A percentile compares a stretch with the other conserved stretches of the same genome.
Evolutionary conservation across 1,140 invertebrate genomes (phyloP).

Genomic region (Drosophila sulfurigaster): DNA sequence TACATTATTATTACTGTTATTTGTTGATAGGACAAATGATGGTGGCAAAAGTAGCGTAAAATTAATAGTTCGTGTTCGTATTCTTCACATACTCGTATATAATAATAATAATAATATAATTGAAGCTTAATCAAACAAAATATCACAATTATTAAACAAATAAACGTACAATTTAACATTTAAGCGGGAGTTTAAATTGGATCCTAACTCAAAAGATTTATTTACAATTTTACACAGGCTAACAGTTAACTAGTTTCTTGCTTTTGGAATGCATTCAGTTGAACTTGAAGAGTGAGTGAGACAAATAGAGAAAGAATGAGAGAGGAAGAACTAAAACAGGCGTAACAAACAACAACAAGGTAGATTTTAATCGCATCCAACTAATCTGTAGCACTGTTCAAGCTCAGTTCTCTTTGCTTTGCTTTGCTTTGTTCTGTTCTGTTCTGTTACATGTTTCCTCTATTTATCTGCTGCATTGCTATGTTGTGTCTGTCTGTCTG

Average conservation of each 20-base stretch:
- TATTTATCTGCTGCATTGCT: slow-evolving; percentile 15
- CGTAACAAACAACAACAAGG: slow-evolving; percentile 72
- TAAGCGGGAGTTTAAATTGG: slow-evolving; percentile 20
- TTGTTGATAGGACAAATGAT: slow-evolving; percentile 28
- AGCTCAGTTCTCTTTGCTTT: slow-evolving; percentile 18
- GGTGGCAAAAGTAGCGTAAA: slow-evolving; percentile 14
- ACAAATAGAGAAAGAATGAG: background rate
- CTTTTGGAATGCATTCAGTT: slow-evolving; percentile 80
- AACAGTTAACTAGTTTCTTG: slow-evolving; percentile 78
- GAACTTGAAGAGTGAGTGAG: slow-evolving; percentile 15
- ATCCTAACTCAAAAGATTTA: slow-evolving; percentile 37
- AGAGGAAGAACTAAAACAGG: slow-evolving; percentile 30
- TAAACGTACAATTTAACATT: slow-evolving; percentile 66
- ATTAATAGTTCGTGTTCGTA: slow-evolving; percentile 51
- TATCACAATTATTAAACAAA: slow-evolving; percentile 80
- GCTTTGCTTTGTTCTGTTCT: slow-evolving; percentile 21
- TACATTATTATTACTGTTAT: slow-evolving; percentile 3
- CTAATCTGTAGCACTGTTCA: slow-evolving; percentile 73
- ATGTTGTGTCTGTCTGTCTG: slow-evolving; percentile 1
- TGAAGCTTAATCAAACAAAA: slow-evolving; percentile 75
- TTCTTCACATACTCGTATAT: slow-evolving; percentile 19
- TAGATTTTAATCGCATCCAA: slow-evolving; percentile 77
- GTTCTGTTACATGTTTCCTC: slow-evolving; percentile 39
- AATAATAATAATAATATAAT: slow-evolving; percentile 50
- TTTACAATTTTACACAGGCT: slow-evolving; percentile 54